A percentile compares a stretch with the other conserved stretches of the same genome.
These are phyloP conservation scores for Auanema sp. DNA, from an alignment of 2,888 invertebrate genomes.

Conservation along the genomic window DNA sequence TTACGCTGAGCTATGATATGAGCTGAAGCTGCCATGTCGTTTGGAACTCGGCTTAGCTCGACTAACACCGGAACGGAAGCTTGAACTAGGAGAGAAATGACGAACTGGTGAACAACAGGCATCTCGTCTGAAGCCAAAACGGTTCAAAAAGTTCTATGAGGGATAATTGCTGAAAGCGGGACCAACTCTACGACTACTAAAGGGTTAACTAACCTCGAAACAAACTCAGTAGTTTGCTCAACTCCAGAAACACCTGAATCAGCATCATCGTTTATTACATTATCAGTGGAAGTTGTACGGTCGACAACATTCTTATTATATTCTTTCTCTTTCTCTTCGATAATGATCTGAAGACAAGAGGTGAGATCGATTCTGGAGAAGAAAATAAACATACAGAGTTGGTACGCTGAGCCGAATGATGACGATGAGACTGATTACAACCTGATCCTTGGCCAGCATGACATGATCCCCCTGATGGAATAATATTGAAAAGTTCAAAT, in stretches of 20 bases:
- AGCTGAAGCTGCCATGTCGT: not conserved
- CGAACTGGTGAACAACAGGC: conserved; percentile 59
- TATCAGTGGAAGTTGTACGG: not conserved
- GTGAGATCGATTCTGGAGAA: not conserved
- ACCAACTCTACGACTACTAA: conserved; percentile 3
- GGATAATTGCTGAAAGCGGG: not conserved
- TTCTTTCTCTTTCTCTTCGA: conserved; percentile 22
- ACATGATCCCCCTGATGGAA: conserved; percentile 3
- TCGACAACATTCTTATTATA: too few species aligned
- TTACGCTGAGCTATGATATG: not conserved
- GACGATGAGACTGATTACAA: conserved; percentile 1
- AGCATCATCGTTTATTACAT: conserved; percentile 16
- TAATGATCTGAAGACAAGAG: conserved; percentile 15
- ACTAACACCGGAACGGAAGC: not conserved
- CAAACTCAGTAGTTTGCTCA: conserved; percentile 13
- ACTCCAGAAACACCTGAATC: conserved; percentile 41
- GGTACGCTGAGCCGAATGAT: conserved; percentile 4
- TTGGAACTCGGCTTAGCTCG: conserved; percentile 9
- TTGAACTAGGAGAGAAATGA: conserved; percentile 20
- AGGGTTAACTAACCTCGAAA: conserved; percentile 2
- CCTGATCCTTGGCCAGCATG: too few species aligned
- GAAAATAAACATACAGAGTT: conserved; percentile 14
- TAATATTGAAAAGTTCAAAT: conserved; percentile 38
- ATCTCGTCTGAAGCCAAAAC: conserved; percentile 34
- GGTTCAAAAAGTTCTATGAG: conserved; percentile 13